Base-by-base conservation (phyloP, 2,113 vertebrate species). In the Leptobrachium leishanense region DNA sequence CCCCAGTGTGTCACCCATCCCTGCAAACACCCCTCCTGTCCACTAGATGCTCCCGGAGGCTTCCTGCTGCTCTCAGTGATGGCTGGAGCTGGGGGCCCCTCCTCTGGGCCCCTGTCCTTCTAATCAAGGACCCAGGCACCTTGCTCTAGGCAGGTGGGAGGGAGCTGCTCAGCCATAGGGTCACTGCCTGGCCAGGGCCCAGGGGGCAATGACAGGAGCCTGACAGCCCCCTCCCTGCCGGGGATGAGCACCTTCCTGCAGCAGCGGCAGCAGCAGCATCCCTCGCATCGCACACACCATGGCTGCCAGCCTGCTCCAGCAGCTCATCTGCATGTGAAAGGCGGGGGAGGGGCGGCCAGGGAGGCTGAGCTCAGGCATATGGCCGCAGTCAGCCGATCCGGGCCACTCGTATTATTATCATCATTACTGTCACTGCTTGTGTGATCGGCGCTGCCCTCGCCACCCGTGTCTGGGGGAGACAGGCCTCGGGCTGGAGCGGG, bases 21-120 rank as follows among this genome's bases (percentile, higher is more conserved):
- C 8, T 79, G 69, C 77, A 72, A n/a, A 8, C 44, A 72, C 72
- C 63, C 77, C 77, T 79, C 77, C 77, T 43, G 77, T 53, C 77
- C 77, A 72, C 77, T 79, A 79, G 77, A 72, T 72, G 77, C 68
- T 54, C 31, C 69, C 50, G 43, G 5, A 10, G 46, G 65, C 66
- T 20, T 2, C 6, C 66, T 20, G 5, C 6, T 7, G 6, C 2
- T 11, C 9, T n/a, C 8, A 5, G 2, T 40, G 43, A 12, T n/a
- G 20, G 54, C 57, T 77, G 75, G 66, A 43, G 75, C 65, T 66
- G 57, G 41, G 6, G 46, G 44, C n/a, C 40, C 50, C 43, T n/a
- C 41, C 68, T 12, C n/a, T n/a, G 13, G 53, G 75, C 54, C 53
- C 2, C 67, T 79, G 59, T 67, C 69, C 13, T 70, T 79, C 73